Evolutionary conservation across 2,797 vertebrate species (phyloP).

Genomic region (Pseudochaenichthys georgianus): DNA sequence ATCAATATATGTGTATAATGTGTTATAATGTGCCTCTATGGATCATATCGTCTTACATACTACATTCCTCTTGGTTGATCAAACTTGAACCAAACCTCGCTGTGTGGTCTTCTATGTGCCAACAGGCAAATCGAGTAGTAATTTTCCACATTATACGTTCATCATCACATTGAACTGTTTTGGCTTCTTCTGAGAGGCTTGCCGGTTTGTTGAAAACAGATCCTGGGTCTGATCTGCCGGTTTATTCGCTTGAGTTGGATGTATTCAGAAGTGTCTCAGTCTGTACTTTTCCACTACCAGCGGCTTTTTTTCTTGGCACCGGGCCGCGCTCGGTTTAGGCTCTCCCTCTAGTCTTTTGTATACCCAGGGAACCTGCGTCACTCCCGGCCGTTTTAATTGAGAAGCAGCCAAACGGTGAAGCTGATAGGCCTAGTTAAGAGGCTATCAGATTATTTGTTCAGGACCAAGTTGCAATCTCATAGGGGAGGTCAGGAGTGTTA

Average conservation of each 20-base stretch:
- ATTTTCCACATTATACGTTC: neutral
- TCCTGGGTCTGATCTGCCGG: neutral
- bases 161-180: conserved; percentile 1
- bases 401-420: conserved; percentile 48
- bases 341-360: conserved; percentile 55
- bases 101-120: neutral
- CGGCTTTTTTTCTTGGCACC: conserved; percentile 73
- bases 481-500: neutral
- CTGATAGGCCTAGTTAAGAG: conserved; percentile 44
- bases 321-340: conserved; percentile 45
- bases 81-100: conserved; percentile 38
- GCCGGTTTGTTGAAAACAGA: neutral
- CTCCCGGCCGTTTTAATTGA: conserved; percentile 47
- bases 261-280: conserved; percentile 34
- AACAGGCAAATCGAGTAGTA: neutral
- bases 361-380: conserved; percentile 59
- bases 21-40: neutral
- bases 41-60: neutral
- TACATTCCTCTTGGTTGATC: conserved; percentile 18
- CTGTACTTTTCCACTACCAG: conserved; percentile 83
- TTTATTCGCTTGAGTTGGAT: neutral
- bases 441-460: conserved; percentile 48
- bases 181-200: neutral
- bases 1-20: neutral
- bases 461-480: neutral